These are phyloP conservation scores for Pachypanchax playfairii DNA, from an alignment of 2,113 vertebrate species.

Conservation along the genomic window DNA sequence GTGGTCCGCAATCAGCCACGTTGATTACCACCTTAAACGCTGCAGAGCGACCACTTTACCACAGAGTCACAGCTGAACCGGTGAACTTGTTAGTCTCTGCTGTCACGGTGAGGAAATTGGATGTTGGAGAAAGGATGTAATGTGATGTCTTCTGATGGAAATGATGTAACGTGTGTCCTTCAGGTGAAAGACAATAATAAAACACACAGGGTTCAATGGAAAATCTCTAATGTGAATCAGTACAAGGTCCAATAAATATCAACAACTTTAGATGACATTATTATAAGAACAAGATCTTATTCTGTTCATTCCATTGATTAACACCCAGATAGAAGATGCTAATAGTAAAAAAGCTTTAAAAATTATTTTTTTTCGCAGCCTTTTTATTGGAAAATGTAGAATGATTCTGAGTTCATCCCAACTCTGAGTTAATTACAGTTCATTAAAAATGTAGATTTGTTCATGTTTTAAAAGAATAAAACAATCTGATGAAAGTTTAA, in stretches of 20 bases:
- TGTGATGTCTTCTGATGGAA: constrained; percentile 42
- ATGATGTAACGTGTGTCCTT: constrained; percentile 30
- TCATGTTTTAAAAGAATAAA: no score
- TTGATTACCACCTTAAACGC: constrained; percentile 68
- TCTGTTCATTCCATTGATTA: no score
- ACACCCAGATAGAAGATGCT: no score
- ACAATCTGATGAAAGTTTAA: no score
- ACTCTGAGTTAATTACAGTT: no score
- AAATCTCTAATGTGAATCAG: neutral
- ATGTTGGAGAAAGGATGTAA: constrained; percentile 47
- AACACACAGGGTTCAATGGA: neutral
- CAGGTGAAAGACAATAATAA: constrained; percentile 22
- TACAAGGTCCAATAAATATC: neutral
- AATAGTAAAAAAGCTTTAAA: no score
- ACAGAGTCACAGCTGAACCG: constrained; percentile 52
- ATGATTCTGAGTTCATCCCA: no score
- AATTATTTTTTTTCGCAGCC: no score
- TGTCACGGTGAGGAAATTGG: constrained; percentile 47
- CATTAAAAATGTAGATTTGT: no score
- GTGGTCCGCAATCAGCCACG: constrained; percentile 56
- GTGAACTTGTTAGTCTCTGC: constrained; percentile 52
- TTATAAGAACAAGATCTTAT: no score
- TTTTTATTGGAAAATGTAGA: no score
- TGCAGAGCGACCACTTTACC: constrained; percentile 57
- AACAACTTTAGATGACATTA: no score